These are phyloP conservation scores for Balaenoptera acutorostrata DNA, from an alignment of 2,113 vertebrate species.

Conservation along the genomic window DNA sequence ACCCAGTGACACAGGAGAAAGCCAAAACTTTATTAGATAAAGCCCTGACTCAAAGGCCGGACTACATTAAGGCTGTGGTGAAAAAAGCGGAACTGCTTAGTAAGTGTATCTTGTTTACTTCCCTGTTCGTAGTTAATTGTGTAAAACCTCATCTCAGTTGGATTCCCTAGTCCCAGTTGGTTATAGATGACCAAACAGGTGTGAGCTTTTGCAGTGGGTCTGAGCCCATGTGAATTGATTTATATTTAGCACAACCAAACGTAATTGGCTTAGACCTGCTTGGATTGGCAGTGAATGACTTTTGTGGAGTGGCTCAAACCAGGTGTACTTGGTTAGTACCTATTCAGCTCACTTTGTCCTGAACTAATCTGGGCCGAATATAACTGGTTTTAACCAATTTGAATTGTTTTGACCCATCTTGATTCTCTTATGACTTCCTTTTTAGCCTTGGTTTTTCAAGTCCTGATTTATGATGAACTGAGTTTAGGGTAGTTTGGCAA, in stretches of 20 bases:
- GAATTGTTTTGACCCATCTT: background rate
- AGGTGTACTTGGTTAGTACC: background rate
- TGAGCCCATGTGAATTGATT: background rate
- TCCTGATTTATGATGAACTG: background rate
- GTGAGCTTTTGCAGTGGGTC: background rate
- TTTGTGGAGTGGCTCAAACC: background rate
- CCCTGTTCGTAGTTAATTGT: background rate
- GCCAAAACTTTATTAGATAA: constrained; percentile 96
- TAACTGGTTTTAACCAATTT: background rate
- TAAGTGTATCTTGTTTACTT: constrained; percentile 76
- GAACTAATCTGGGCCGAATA: background rate
- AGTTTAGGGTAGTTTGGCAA: background rate
- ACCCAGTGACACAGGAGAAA: constrained; percentile 96
- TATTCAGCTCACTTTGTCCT: background rate
- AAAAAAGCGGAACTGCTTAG: constrained; percentile 98
- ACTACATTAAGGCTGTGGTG: constrained; percentile 98
- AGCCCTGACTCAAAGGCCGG: constrained; percentile 93
- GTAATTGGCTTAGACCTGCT: background rate
- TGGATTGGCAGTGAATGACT: background rate
- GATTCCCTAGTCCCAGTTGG: background rate
- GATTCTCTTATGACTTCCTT: background rate
- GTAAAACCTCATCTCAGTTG: background rate
- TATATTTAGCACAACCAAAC: background rate
- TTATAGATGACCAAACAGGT: background rate
- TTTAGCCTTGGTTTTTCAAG: background rate